A percentile compares a stretch with the other conserved stretches of the same genome.
These are phyloP conservation scores for Lepidocyrtoides sp. DNA, from an alignment of 2,888 invertebrate genomes.

Conservation along the genomic window DNA sequence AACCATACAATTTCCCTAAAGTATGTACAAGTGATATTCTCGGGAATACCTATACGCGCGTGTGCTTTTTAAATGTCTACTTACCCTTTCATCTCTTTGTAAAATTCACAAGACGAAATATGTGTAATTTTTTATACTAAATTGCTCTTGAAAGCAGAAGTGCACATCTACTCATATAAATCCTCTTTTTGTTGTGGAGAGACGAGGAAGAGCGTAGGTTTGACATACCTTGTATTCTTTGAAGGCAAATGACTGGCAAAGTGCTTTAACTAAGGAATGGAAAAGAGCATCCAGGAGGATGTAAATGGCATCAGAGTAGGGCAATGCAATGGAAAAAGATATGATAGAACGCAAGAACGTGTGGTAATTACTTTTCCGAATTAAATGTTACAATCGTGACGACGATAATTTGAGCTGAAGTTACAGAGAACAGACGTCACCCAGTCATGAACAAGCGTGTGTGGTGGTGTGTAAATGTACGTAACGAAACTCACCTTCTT, in stretches of 20 bases:
- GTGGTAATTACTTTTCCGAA: constrained; percentile 47
- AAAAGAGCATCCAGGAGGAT: constrained; percentile 30
- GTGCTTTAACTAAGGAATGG: constrained; percentile 20
- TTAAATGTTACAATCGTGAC: constrained; percentile 7
- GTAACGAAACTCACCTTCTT: neutral
- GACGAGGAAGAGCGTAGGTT: neutral
- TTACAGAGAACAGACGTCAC: constrained; percentile 27
- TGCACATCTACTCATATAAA: constrained; percentile 43
- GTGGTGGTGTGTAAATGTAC: too few relatives aligned
- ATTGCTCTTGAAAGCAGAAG: constrained; percentile 56
- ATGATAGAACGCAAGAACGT: constrained; percentile 26
- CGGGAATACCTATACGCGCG: neutral
- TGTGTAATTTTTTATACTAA: constrained; percentile 50
- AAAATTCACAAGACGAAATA: constrained; percentile 42
- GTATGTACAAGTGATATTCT: neutral
- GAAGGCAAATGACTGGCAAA: constrained; percentile 5
- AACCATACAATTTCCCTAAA: neutral
- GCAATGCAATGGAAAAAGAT: neutral
- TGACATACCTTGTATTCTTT: neutral
- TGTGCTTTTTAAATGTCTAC: constrained; percentile 39
- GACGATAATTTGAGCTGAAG: constrained; percentile 33
- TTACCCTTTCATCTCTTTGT: constrained; percentile 53
- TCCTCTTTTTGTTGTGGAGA: constrained; percentile 6
- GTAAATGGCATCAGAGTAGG: neutral
- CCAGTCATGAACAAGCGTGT: neutral